These are phyloP conservation scores for Hippocampus comes DNA, from an alignment of 2,113 vertebrate species.

Conservation along the genomic window DNA sequence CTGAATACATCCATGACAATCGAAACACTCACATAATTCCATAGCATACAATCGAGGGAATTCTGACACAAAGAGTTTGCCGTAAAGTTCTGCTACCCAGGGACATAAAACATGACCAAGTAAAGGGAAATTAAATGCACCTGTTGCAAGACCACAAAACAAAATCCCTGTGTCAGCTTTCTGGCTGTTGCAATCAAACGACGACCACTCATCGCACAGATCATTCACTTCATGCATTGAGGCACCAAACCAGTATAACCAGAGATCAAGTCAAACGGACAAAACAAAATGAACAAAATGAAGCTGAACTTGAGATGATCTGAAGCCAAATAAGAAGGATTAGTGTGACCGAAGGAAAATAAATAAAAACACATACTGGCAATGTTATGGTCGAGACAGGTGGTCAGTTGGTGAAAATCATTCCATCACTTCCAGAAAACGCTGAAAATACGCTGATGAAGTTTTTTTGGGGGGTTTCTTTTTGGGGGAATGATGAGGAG, in stretches of 20 bases:
- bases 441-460: constrained; percentile 61
- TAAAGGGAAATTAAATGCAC: constrained; percentile 26
- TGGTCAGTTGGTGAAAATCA: constrained; percentile 85
- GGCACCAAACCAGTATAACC: constrained; percentile 72
- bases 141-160: constrained; percentile 34
- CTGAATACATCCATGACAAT: constrained; percentile 42
- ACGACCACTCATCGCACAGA: constrained; percentile 53
- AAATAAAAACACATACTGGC: constrained; percentile 78
- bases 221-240: constrained; percentile 71
- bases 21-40: constrained; percentile 45
- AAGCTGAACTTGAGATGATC: constrained; percentile 57
- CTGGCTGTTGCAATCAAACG: constrained; percentile 43
- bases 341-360: constrained; percentile 72
- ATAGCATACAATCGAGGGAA: constrained; percentile 73
- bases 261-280: constrained; percentile 62
- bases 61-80: constrained; percentile 88
- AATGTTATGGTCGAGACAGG: constrained; percentile 79
- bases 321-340: constrained; percentile 56
- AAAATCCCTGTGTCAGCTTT: constrained; percentile 71
- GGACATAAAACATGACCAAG: constrained; percentile 17
- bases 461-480: constrained; percentile 32
- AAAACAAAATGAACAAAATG: constrained; percentile 61
- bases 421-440: constrained; percentile 81
- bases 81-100: constrained; percentile 11
- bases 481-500: constrained; percentile 41